Conservation (phyloP, 1,140 invertebrate genomes). For the Zaprionus vittiger region DNA sequence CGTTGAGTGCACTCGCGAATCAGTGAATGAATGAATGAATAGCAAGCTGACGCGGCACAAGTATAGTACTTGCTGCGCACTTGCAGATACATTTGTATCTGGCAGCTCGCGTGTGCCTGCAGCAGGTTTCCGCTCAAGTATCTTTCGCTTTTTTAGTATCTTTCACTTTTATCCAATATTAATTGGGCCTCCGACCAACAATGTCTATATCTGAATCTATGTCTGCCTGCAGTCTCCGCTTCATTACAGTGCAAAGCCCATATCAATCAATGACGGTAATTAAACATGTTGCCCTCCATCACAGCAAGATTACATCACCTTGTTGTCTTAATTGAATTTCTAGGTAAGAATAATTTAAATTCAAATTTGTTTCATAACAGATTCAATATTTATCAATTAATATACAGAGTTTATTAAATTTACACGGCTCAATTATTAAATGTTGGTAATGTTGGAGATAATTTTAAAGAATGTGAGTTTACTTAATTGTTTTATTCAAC, state of each 20-base stretch:
- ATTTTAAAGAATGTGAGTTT: too few species aligned
- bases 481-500: too few species aligned
- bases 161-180: slow-evolving; percentile 23
- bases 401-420: too few species aligned
- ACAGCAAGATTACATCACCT: too few species aligned
- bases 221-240: neutral
- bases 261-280: slow-evolving; percentile 16
- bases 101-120: slow-evolving; percentile 4
- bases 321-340: too few species aligned
- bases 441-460: too few species aligned
- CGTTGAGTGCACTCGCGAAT: slow-evolving; percentile 14
- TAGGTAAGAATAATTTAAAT: too few species aligned
- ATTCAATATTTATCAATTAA: too few species aligned
- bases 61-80: slow-evolving; percentile 7
- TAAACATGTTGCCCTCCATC: neutral
- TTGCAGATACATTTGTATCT: slow-evolving; percentile 32
- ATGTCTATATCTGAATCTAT: neutral
- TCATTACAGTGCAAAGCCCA: neutral
- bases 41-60: neutral
- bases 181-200: slow-evolving; percentile 8
- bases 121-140: slow-evolving; percentile 14
- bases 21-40: slow-evolving; percentile 38
- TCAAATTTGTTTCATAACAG: too few species aligned
- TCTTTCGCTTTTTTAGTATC: slow-evolving; percentile 6
- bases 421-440: too few species aligned